Conservation (phyloP, 2,888 invertebrate species). For the Polydrusus pterygomalis region DNA sequence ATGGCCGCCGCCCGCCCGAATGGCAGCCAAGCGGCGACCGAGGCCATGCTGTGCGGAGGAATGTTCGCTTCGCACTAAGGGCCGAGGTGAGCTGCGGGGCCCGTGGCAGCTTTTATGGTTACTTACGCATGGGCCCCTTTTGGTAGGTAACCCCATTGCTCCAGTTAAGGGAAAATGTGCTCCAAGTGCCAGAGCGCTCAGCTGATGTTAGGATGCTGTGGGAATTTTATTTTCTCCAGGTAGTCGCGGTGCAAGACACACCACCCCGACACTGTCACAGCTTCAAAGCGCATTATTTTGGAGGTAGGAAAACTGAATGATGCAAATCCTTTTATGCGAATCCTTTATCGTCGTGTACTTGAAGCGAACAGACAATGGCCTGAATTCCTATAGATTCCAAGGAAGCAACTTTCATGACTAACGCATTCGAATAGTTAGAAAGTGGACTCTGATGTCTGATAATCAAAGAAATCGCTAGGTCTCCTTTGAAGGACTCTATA, state of each 20-base stretch:
- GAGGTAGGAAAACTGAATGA: too few species aligned
- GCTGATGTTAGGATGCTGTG: constrained; percentile 42
- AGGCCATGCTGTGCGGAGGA: constrained; percentile 93
- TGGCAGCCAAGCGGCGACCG: constrained; percentile 99
- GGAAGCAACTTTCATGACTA: too few species aligned
- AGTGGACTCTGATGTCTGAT: too few species aligned
- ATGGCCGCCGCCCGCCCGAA: constrained; percentile 99
- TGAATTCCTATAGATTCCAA: too few species aligned
- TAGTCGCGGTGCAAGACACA: constrained; percentile 30
- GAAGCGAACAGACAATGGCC: too few species aligned
- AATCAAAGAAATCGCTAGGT: too few species aligned
- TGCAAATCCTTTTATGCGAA: too few species aligned
- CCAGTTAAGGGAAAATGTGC: constrained; percentile 8
- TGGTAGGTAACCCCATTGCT: constrained; percentile 17
- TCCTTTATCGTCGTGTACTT: too few species aligned
- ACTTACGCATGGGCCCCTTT: constrained; percentile 43
- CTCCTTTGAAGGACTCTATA: too few species aligned
- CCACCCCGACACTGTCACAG: constrained; percentile 40
- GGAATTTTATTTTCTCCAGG: constrained; percentile 5
- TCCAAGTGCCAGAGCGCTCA: constrained; percentile 32
- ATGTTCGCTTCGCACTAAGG: constrained; percentile 69
- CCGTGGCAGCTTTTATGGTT: constrained; percentile 25
- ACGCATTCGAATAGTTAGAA: too few species aligned
- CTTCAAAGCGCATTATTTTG: too few species aligned
- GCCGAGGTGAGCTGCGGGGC: constrained; percentile 32